Evolutionary conservation across 2,797 vertebrate species (phyloP).

Genomic region (Melanotaenia parkinsoni): DNA sequence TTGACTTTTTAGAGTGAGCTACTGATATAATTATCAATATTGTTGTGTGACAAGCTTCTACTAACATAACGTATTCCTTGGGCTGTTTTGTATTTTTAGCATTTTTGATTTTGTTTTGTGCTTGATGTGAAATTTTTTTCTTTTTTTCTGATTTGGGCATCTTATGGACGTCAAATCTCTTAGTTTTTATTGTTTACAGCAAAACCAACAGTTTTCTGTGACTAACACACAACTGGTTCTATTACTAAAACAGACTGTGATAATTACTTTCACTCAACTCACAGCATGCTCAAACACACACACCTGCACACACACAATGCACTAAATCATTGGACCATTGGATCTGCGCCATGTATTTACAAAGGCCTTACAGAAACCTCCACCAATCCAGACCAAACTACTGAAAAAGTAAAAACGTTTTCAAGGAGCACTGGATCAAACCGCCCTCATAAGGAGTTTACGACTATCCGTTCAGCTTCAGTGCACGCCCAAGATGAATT

Average conservation of each 20-base stretch:
- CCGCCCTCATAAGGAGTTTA: slow-evolving; percentile 49
- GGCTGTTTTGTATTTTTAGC: slow-evolving; percentile 73
- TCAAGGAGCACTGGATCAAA: slow-evolving; percentile 50
- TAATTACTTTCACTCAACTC: slow-evolving; percentile 31
- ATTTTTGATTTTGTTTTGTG: slow-evolving; percentile 71
- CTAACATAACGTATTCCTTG: slow-evolving; percentile 70
- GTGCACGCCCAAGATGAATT: slow-evolving; percentile 29
- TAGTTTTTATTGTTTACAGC: slow-evolving; percentile 55
- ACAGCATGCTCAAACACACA: slow-evolving; percentile 31
- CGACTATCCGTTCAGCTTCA: slow-evolving; percentile 17
- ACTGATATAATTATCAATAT: slow-evolving; percentile 72
- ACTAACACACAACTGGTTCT: slow-evolving; percentile 43
- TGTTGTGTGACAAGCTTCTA: slow-evolving; percentile 77
- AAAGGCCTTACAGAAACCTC: slow-evolving; percentile 13
- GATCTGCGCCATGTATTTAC: slow-evolving; percentile 10
- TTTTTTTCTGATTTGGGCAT: slow-evolving; percentile 57
- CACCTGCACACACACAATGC: slow-evolving; percentile 24
- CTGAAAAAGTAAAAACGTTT: slow-evolving; percentile 21
- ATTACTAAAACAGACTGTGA: slow-evolving; percentile 46
- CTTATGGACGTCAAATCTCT: slow-evolving; percentile 37
- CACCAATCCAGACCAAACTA: slow-evolving; percentile 10
- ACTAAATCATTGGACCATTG: neutral
- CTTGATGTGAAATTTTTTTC: slow-evolving; percentile 53
- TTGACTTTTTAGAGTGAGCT: slow-evolving; percentile 60
- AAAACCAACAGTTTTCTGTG: slow-evolving; percentile 51